A percentile compares a stretch with the other conserved stretches of the same genome.
phyloP scores from a whole-genome alignment of 2,113 vertebrate genomes.

The Periophthalmus modestus region DNA sequence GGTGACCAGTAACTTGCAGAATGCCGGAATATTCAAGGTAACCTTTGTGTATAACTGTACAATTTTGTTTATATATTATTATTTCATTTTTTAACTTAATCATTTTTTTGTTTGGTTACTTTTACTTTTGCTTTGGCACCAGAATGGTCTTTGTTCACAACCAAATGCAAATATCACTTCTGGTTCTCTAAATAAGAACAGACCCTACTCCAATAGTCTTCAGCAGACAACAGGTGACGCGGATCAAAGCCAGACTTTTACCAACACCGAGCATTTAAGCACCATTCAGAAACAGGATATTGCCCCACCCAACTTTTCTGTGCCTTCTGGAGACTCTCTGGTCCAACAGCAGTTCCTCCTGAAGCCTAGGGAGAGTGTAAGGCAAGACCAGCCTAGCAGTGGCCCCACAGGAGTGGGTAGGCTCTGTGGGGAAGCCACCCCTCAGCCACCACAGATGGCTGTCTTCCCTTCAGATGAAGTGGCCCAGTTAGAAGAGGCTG shows the following conservation, averaged over 20 bases:
- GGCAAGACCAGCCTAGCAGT: constrained; percentile 79
- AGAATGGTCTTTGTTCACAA: constrained; percentile 81
- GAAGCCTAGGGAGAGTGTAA: constrained; percentile 78
- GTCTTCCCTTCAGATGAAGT: constrained; percentile 86
- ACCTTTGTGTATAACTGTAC: neutral
- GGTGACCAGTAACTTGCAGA: constrained; percentile 85
- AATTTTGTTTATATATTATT: neutral
- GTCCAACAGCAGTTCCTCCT: constrained; percentile 85
- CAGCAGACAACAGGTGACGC: constrained; percentile 82
- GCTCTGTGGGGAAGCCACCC: constrained; percentile 75
- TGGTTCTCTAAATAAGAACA: constrained; percentile 77
- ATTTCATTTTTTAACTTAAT: neutral
- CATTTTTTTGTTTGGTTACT: neutral
- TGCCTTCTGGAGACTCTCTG: constrained; percentile 80
- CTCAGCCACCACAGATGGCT: constrained; percentile 85
- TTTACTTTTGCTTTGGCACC: constrained; percentile 33
- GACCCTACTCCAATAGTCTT: constrained; percentile 80
- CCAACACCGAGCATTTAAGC: constrained; percentile 80
- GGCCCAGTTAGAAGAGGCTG: constrained; percentile 90
- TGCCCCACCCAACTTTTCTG: constrained; percentile 80
- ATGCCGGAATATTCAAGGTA: constrained; percentile 84
- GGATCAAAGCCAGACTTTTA: constrained; percentile 85
- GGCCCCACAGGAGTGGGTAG: constrained; percentile 54
- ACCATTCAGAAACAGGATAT: constrained; percentile 91
- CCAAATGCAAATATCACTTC: constrained; percentile 81